phyloP scores from a whole-genome alignment of 2,113 vertebrate species.

The Brachionichthys hirsutus region DNA sequence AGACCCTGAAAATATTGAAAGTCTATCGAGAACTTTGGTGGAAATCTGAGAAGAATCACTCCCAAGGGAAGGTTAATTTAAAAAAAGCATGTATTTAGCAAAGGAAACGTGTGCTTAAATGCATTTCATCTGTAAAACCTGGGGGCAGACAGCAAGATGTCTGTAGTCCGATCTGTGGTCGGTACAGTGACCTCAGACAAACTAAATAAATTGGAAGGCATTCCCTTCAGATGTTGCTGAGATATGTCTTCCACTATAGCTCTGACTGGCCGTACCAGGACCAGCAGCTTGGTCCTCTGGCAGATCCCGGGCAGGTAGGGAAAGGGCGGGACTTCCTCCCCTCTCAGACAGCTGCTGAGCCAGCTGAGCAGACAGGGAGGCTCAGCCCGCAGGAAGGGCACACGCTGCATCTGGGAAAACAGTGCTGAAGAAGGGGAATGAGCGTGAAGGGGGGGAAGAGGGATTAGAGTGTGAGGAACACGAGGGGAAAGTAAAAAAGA shows the following conservation, averaged over 20 bases:
- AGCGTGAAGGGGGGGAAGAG: neutral
- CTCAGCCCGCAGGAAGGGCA: slow-evolving; percentile 83
- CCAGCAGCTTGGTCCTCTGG: slow-evolving; percentile 89
- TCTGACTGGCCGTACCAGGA: slow-evolving; percentile 80
- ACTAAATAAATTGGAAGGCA: no score
- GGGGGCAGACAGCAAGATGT: no score
- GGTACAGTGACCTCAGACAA: no score
- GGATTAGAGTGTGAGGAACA: neutral
- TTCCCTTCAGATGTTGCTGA: no score
- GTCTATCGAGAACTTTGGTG: no score
- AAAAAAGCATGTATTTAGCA: no score
- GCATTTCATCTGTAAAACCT: no score
- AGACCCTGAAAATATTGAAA: no score
- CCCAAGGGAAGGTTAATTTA: no score
- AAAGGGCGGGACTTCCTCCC: slow-evolving; percentile 81
- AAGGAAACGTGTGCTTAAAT: no score
- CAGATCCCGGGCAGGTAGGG: slow-evolving; percentile 91
- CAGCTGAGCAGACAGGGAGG: slow-evolving; percentile 92
- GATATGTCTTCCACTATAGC: no score
- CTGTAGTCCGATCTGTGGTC: no score
- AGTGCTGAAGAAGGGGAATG: slow-evolving; percentile 73
- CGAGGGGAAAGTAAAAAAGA: neutral
- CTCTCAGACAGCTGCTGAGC: slow-evolving; percentile 89
- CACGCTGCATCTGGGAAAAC: slow-evolving; percentile 87
- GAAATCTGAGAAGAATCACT: neutral